Evolutionary conservation across 53 echinoderm and acorn worm species (phyloP).

Genomic region (Luidia sarsii): DNA sequence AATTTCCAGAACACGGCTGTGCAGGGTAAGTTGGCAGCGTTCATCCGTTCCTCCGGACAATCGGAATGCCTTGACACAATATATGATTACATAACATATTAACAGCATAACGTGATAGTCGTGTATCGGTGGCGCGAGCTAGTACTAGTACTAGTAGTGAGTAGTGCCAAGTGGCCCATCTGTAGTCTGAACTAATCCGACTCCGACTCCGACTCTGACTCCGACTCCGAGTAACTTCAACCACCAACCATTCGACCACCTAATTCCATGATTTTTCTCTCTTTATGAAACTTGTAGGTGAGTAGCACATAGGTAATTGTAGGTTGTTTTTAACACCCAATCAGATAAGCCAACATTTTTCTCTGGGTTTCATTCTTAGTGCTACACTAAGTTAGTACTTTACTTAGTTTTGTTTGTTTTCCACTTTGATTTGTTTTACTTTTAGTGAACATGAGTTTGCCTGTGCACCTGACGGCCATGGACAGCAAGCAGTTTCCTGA

Average conservation of each 20-base stretch:
- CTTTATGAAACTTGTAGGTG: too few species aligned
- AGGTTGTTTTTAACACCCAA: too few species aligned
- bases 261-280: too few species aligned
- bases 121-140: neutral
- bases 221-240: too few species aligned
- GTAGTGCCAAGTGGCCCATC: neutral
- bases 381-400: neutral
- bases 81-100: neutral
- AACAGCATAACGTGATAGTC: neutral
- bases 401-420: neutral
- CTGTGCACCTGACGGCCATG: slow-evolving; percentile 76
- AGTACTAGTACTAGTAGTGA: neutral
- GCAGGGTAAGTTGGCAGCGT: slow-evolving; percentile 30
- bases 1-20: slow-evolving; percentile 36
- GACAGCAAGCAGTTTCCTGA: slow-evolving; percentile 82
- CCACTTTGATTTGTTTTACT: neutral
- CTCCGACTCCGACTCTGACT: too few species aligned
- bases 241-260: too few species aligned
- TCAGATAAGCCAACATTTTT: too few species aligned
- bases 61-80: neutral
- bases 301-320: too few species aligned
- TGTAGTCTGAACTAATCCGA: neutral
- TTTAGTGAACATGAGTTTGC: slow-evolving; percentile 98
- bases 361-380: too few species aligned
- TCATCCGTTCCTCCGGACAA: neutral